Conservation (phyloP, 1,140 invertebrate genomes). For the Formica selysi region DNA sequence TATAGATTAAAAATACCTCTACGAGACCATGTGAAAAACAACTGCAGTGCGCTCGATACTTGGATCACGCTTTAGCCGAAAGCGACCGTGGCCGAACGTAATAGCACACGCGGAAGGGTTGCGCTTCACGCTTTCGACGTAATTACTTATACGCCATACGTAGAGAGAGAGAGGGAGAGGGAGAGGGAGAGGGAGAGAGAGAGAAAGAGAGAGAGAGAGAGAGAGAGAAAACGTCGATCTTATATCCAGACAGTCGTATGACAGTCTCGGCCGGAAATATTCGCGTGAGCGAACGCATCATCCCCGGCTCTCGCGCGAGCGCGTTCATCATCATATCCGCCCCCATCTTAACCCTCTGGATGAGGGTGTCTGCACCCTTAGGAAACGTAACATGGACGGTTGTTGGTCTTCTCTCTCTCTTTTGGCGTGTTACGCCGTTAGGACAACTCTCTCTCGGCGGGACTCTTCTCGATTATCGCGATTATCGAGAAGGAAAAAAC, state of each 20-base stretch:
- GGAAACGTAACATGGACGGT: not conserved
- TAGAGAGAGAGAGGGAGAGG: no score
- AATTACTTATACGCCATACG: constrained; percentile 34
- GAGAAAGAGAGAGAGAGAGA: no score
- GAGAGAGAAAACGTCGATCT: constrained; percentile 13
- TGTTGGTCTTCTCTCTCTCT: no score
- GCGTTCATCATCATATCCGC: no score
- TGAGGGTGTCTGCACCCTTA: not conserved
- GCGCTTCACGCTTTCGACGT: not conserved
- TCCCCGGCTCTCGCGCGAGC: not conserved
- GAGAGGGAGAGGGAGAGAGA: no score
- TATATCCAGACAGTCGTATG: not conserved
- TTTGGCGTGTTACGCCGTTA: no score
- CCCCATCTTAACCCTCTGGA: no score
- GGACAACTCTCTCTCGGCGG: no score
- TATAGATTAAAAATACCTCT: no score
- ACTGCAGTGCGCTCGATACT: not conserved
- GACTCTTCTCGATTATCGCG: no score
- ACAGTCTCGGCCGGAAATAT: constrained; percentile 34
- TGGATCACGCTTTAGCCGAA: not conserved
- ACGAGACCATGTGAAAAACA: not conserved
- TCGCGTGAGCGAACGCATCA: not conserved
- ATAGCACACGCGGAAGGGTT: not conserved
- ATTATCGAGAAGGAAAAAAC: no score
- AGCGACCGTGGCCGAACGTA: not conserved